Conservation (phyloP, 37 sponge, comb jelly and placozoan species). For the Chondrosia reniformis region DNA sequence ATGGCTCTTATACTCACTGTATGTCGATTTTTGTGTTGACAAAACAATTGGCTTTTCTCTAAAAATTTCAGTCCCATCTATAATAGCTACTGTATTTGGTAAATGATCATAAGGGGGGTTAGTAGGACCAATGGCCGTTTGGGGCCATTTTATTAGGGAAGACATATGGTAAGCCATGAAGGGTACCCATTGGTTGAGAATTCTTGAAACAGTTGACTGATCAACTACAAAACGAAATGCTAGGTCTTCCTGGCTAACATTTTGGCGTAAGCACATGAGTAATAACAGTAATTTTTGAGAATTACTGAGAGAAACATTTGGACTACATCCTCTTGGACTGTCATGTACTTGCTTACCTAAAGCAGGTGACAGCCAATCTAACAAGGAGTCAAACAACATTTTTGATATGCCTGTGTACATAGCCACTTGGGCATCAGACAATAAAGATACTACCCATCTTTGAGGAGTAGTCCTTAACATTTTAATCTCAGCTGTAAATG, state of each 20-base stretch:
- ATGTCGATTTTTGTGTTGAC: constrained; percentile 1
- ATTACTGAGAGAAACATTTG: neutral
- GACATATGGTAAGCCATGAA: constrained; percentile 13
- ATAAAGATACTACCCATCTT: neutral
- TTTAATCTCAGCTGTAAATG: neutral
- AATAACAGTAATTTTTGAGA: constrained; percentile 31
- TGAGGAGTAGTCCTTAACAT: neutral
- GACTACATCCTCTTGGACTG: no score
- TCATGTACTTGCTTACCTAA: neutral
- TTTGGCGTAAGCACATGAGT: constrained; percentile 22
- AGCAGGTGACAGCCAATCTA: constrained; percentile 17
- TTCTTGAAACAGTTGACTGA: constrained; percentile 25
- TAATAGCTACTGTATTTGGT: constrained; percentile 4
- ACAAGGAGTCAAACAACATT: neutral
- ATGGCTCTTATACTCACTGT: constrained; percentile 27
- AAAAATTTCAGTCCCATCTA: constrained; percentile 9
- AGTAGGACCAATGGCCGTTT: constrained; percentile 13
- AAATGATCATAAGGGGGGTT: constrained; percentile 3
- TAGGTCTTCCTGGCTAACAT: constrained; percentile 24
- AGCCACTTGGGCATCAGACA: no score
- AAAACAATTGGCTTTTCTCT: neutral
- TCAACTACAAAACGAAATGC: constrained; percentile 22
- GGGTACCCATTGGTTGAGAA: constrained; percentile 20
- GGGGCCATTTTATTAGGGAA: constrained; percentile 24
- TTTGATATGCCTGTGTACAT: constrained; percentile 18